phyloP scores from a whole-genome alignment of 1,140 invertebrate genomes.

The Trichonephila clavipes region DNA sequence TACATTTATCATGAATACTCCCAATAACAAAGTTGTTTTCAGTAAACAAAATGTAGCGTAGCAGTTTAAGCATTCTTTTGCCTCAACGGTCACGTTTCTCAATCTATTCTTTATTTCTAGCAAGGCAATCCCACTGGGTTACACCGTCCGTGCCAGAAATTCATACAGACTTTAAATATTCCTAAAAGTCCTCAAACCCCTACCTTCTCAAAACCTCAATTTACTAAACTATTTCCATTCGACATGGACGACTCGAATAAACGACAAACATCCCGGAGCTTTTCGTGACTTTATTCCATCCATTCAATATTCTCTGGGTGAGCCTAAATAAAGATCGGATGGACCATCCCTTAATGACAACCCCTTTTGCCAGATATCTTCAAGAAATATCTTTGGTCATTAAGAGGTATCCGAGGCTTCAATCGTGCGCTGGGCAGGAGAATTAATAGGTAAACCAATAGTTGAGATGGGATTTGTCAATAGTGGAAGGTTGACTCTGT shows the following conservation, averaged over 20 bases:
- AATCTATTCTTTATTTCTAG: background rate
- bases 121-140: background rate
- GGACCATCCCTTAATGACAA: background rate
- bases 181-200: background rate
- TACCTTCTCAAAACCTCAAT: background rate
- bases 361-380: background rate
- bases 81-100: background rate
- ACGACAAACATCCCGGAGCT: background rate
- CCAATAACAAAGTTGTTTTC: too few relatives aligned
- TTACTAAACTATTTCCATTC: conserved; percentile 12
- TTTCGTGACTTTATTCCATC: background rate
- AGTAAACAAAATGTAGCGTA: too few relatives aligned
- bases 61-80: background rate
- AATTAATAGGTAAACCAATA: background rate
- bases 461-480: background rate
- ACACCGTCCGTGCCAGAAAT: background rate
- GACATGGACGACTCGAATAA: background rate
- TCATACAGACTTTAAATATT: background rate
- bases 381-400: background rate
- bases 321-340: conserved; percentile 11
- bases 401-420: background rate
- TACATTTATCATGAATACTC: too few relatives aligned
- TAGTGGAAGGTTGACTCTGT: too few relatives aligned
- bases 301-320: background rate
- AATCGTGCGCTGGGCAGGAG: background rate